phyloP scores from a whole-genome alignment of 2,797 vertebrate species.

The Labeo calbasu region DNA sequence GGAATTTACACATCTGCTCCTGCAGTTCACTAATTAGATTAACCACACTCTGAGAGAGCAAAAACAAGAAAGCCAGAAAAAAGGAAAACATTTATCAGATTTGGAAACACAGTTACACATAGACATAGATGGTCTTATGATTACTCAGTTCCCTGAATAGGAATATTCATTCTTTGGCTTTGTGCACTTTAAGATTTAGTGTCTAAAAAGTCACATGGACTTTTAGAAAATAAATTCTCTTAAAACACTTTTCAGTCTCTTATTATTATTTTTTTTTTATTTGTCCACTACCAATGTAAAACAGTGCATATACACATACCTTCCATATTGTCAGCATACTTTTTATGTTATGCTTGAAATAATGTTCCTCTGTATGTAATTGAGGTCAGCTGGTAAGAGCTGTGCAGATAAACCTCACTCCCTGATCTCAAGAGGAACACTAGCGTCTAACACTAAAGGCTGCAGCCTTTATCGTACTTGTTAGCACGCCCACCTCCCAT shows the following conservation, averaged over 20 bases:
- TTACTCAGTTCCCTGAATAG: not conserved
- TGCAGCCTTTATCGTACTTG: too few species aligned
- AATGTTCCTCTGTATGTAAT: not conserved
- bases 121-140: not conserved
- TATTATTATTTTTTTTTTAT: too few species aligned
- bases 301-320: not conserved
- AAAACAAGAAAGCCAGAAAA: slow-evolving; percentile 32
- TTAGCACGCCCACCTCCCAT: too few species aligned
- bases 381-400: too few species aligned
- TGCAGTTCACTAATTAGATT: slow-evolving; percentile 99
- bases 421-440: too few species aligned
- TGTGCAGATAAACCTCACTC: too few species aligned
- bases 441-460: too few species aligned
- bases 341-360: not conserved
- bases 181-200: not conserved
- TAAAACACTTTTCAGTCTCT: not conserved
- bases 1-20: slow-evolving; percentile 99
- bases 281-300: not conserved
- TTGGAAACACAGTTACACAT: slow-evolving; percentile 10
- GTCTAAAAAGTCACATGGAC: not conserved
- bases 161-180: not conserved
- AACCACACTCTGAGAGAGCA: slow-evolving; percentile 88
- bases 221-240: not conserved
- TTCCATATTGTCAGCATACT: not conserved
- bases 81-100: slow-evolving; percentile 33